phyloP scores from a whole-genome alignment of 2,797 vertebrate genomes.

The Discoglossus pictus region DNA sequence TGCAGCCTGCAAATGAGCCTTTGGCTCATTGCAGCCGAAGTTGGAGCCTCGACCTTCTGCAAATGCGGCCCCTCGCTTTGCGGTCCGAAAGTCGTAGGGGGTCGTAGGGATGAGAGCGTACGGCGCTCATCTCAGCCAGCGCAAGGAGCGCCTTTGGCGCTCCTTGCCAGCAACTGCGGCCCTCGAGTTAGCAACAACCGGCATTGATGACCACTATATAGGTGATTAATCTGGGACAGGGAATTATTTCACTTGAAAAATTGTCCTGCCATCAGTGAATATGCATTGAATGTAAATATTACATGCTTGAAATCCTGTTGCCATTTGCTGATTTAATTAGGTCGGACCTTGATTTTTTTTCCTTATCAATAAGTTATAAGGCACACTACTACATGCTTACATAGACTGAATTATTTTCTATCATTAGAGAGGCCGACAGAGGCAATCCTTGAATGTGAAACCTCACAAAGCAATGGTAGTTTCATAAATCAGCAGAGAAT shows the following conservation, averaged over 20 bases:
- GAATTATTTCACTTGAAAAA: constrained; percentile 2
- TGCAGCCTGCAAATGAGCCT: too few species aligned
- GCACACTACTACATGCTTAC: not conserved
- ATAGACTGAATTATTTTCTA: constrained; percentile 12
- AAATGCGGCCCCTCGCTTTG: too few species aligned
- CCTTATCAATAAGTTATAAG: constrained; percentile 24
- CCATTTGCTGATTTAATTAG: constrained; percentile 31
- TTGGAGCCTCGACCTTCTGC: too few species aligned
- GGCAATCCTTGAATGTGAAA: constrained; percentile 5
- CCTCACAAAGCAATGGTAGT: not conserved
- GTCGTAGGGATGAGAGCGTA: too few species aligned
- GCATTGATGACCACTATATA: too few species aligned
- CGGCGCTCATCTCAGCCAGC: too few species aligned
- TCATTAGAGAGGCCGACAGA: constrained; percentile 3
- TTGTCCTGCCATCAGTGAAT: constrained; percentile 9
- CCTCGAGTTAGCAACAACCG: too few species aligned
- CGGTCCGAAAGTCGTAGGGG: too few species aligned
- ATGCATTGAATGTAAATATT: constrained; percentile 27
- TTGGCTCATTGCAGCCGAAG: too few species aligned
- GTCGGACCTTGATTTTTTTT: constrained; percentile 26
- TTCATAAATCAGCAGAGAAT: not conserved
- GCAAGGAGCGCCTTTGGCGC: too few species aligned
- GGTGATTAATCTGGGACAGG: too few species aligned
- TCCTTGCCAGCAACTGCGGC: too few species aligned
- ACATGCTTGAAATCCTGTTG: constrained; percentile 17